These are phyloP conservation scores for Anoplopoma fimbria DNA, from an alignment of 2,113 vertebrate genomes.

Conservation along the genomic window DNA sequence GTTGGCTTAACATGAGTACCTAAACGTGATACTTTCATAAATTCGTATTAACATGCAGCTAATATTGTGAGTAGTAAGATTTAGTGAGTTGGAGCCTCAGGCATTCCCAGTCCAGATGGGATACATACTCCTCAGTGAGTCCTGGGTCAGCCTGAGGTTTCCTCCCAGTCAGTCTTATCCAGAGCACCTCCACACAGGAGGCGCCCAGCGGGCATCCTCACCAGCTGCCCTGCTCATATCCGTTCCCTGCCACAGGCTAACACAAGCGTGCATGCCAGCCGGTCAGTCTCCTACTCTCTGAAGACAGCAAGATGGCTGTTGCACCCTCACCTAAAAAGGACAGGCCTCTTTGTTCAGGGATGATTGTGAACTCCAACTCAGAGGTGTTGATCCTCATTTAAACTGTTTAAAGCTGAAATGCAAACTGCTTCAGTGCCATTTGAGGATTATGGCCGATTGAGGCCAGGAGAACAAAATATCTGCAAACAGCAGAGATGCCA, in stretches of 20 bases:
- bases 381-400: constrained; percentile 16
- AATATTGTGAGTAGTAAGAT: constrained; percentile 20
- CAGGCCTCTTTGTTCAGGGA: constrained; percentile 14
- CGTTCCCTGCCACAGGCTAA: constrained; percentile 19
- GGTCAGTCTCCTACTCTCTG: constrained; percentile 14
- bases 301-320: neutral
- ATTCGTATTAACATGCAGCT: constrained; percentile 20
- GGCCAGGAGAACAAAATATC: neutral
- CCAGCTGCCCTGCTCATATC: constrained; percentile 48
- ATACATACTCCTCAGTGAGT: constrained; percentile 7
- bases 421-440: neutral
- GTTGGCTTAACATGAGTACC: neutral
- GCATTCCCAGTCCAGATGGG: constrained; percentile 43
- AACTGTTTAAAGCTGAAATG: neutral
- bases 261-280: constrained; percentile 27
- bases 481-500: neutral
- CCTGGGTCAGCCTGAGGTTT: constrained; percentile 13
- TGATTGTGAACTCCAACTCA: neutral
- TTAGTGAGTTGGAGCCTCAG: constrained; percentile 42
- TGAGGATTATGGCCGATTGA: neutral
- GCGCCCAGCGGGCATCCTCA: constrained; percentile 27
- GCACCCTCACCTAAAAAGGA: constrained; percentile 23
- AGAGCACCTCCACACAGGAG: constrained; percentile 26
- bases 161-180: constrained; percentile 25
- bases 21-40: neutral